Base-by-base conservation (phyloP, 2,113 vertebrate genomes). In the Paramormyrops kingsleyae region DNA sequence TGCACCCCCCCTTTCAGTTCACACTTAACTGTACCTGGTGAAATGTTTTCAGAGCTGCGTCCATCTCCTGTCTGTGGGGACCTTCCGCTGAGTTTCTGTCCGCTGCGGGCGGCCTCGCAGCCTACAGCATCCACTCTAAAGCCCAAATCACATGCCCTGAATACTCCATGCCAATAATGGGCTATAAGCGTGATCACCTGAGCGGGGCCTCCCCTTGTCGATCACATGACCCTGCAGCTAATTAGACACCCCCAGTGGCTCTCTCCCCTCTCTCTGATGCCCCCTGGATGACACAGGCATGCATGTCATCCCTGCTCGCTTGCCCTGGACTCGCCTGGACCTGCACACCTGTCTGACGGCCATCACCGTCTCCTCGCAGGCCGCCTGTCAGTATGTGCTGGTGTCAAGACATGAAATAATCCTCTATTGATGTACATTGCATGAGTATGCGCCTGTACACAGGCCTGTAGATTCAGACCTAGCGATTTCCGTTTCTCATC, bases 131-230 rank as follows among this genome's bases (percentile, higher is more conserved):
- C 59, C 74, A 90, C 87, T 91, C 94, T 95, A 94, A 95, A 94
- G 95, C 95, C 94, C 91, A 92, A 94, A 94, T 96, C 95, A 96
- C 93, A 94, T 93, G 91, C 93, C 88, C 5, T 96, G 92, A 96
- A 96, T 95, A 95, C 94, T 95, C 92, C 92, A 95, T 95, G 92
- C 87, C 12, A 59, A 90, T 94, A 94, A 95, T 94, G 94, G 93
- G 94, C 91, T 92, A 91, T 92, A 85, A 62, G 56, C 15, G 50
- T n/a, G 21, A 91, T 35, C 80, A 85, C n/a, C 66, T 90, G 21
- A 52, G 87, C 88, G 21, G 88, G 62, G 24, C 27, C 9, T 27
- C 62, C 42, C 53, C 89, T 35, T 90, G 83, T 89, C 70, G 80
- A n/a, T 35, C 80, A 74, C n/a, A 83, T 90, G 17, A 52, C 56